Base-by-base conservation (phyloP, 2,888 invertebrate genomes). In the Xanthia togata region DNA sequence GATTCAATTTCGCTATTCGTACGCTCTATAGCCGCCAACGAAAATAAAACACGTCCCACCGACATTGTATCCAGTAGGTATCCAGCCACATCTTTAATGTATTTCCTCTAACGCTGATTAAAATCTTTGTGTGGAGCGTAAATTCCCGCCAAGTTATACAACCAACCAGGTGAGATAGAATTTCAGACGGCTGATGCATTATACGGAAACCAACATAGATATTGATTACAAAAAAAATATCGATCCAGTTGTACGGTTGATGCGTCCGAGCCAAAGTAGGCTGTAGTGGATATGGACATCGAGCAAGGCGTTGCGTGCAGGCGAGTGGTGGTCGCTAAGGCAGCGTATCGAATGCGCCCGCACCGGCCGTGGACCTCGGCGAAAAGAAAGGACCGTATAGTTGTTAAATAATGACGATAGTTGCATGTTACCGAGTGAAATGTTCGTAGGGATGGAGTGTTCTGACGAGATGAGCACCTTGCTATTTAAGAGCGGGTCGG, bases 401-500 rank as follows among this genome's bases (percentile, higher is more conserved):
- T 92, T 93, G 94, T 95, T 95, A 94, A 96, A 96, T 96, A 95
- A 96, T 95, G 96, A 95, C 96, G 92, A 95, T 94, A 94, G 96
- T 95, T 94, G 95, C 94, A 93, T 92, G 95, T 91, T 94, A 92
- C 94, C 88, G 90, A 95, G 96, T 96, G 96, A 96, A 96, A 96
- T 96, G 96, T 89, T 92, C 95, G 96, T 94, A 96, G 96, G 96
- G 96, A 95, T 96, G 95, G 95, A 95, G 96, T 94, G 93, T 93
- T 95, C 95, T 92, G 94, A 92, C 95, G 95, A 96, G 96, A 96
- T 96, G 96, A 96, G 95, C 95, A 95, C 92, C 93, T 95, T 93
- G 88, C 92, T 96, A 96, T 96, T 96, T 96, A 96, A 96, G 96
- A 95, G 96, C 96, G 94, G 94, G 94, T 91, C 93, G 93, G 92